phyloP scores from a whole-genome alignment of 2,888 invertebrate genomes.

The Pediacus dermestoides region DNA sequence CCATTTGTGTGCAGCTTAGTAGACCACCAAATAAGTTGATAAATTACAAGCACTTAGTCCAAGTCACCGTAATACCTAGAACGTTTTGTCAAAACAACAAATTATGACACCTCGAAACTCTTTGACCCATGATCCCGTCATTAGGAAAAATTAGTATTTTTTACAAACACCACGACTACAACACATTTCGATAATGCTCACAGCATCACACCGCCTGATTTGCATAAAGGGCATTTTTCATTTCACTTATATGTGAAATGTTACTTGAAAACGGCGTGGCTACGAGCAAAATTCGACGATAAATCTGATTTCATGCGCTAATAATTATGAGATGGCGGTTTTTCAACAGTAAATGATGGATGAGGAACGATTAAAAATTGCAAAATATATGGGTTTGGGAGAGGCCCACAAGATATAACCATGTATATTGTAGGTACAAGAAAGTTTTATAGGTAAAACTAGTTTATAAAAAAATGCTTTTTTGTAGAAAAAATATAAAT shows the following conservation, averaged over 20 bases:
- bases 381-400: too few species aligned
- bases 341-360: background rate
- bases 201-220: slow-evolving; percentile 7
- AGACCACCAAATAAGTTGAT: slow-evolving; percentile 18
- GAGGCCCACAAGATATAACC: too few species aligned
- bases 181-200: slow-evolving; percentile 2
- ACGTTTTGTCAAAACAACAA: slow-evolving; percentile 15
- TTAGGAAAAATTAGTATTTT: slow-evolving; percentile 17
- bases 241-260: slow-evolving; percentile 1
- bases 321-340: too few species aligned
- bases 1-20: too few species aligned
- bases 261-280: slow-evolving; percentile 10
- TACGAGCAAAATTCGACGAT: slow-evolving; percentile 10
- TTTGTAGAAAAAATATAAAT: slow-evolving; percentile 1
- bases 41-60: slow-evolving; percentile 13
- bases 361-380: too few species aligned
- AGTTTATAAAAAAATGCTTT: too few species aligned
- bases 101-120: slow-evolving; percentile 13
- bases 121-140: slow-evolving; percentile 9
- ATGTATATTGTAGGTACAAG: too few species aligned
- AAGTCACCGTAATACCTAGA: slow-evolving; percentile 14
- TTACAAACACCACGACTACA: slow-evolving; percentile 3
- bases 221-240: slow-evolving; percentile 13
- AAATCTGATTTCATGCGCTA: slow-evolving; percentile 8
- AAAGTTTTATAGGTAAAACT: too few species aligned